Conservation (phyloP, 2,888 invertebrate genomes). For the Eristalis arbustorum region DNA sequence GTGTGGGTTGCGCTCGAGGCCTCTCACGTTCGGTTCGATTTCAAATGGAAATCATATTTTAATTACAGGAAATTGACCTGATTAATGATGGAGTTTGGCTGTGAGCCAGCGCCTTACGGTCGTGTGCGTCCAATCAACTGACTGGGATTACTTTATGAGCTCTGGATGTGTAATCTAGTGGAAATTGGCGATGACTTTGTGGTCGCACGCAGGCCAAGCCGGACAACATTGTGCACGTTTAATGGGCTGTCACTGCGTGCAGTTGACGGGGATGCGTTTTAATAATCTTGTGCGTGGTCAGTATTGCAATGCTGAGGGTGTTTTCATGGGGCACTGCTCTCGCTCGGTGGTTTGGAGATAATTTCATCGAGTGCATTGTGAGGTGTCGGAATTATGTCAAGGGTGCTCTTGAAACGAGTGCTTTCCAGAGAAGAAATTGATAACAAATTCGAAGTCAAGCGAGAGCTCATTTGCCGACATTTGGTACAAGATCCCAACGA, state of each 20-base stretch:
- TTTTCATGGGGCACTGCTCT: too few species aligned
- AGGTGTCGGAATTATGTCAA: too few species aligned
- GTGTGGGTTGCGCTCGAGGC: conserved; percentile 23
- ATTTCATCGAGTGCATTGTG: too few species aligned
- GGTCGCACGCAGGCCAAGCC: neutral
- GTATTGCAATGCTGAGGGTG: too few species aligned
- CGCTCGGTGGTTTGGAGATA: too few species aligned
- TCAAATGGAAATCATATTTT: conserved; percentile 63
- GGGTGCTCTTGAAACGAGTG: too few species aligned
- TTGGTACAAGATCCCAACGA: too few species aligned
- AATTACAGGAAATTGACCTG: conserved; percentile 55
- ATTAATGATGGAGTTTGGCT: conserved; percentile 35
- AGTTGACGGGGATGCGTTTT: neutral
- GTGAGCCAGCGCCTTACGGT: conserved; percentile 2
- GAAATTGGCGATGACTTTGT: neutral
- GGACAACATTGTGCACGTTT: neutral
- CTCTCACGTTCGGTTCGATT: conserved; percentile 5
- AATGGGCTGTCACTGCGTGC: neutral
- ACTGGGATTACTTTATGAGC: neutral
- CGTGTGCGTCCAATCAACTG: neutral
- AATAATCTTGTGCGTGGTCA: neutral
- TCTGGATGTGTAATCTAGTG: neutral
- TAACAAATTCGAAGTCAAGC: too few species aligned
- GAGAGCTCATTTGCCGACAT: too few species aligned
- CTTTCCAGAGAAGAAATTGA: too few species aligned